Percentiles rank a stretch among this genome's conserved stretches.
phyloP scores from a whole-genome alignment of 2,797 vertebrate species.

The Acrossocheilus fasciatus region DNA sequence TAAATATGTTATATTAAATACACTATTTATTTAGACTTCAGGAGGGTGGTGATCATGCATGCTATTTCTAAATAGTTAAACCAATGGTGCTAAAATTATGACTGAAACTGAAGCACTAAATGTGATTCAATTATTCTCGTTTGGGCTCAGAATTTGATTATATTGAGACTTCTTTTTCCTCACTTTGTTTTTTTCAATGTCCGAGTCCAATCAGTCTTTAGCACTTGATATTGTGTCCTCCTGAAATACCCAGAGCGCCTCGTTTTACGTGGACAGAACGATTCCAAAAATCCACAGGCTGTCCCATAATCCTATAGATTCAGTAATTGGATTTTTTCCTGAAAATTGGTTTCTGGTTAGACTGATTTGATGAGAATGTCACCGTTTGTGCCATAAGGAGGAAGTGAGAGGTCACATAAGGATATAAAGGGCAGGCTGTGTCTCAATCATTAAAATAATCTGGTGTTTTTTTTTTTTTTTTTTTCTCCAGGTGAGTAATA shows the following conservation, averaged over 20 bases:
- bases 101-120: slow-evolving; percentile 7
- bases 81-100: not conserved
- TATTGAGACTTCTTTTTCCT: not conserved
- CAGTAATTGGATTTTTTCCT: slow-evolving; percentile 77
- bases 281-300: slow-evolving; percentile 68
- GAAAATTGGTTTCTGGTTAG: slow-evolving; percentile 64
- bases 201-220: not conserved
- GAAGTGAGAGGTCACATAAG: slow-evolving; percentile 65
- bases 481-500: slow-evolving; percentile 36
- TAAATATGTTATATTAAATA: too few relatives aligned
- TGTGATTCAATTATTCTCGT: not conserved
- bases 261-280: slow-evolving; percentile 60
- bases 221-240: slow-evolving; percentile 6
- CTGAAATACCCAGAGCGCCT: slow-evolving; percentile 65
- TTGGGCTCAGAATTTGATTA: not conserved
- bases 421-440: slow-evolving; percentile 65
- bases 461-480: slow-evolving; percentile 32
- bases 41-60: not conserved
- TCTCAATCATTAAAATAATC: slow-evolving; percentile 43
- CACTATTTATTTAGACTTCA: not conserved
- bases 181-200: not conserved
- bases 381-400: slow-evolving; percentile 72
- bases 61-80: not conserved
- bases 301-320: slow-evolving; percentile 76
- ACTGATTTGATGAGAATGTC: slow-evolving; percentile 74